These are phyloP conservation scores for Brachyhypopomus occidentalis DNA, from an alignment of 2,113 vertebrate species.

Conservation along the genomic window DNA sequence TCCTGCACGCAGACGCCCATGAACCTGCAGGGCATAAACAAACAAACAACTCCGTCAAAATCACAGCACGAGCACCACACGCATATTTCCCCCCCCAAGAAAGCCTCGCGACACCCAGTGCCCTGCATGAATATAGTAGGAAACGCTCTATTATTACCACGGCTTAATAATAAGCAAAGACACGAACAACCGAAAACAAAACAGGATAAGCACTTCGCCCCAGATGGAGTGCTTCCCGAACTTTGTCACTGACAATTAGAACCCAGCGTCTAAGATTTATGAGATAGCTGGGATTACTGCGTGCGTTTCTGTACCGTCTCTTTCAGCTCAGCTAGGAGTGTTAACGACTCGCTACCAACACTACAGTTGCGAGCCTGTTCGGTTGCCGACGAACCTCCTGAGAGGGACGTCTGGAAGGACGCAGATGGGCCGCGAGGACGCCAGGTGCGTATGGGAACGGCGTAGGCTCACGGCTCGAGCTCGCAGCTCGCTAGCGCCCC, in stretches of 20 bases:
- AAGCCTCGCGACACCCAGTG: no score
- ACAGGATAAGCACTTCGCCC: background rate
- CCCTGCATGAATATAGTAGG: no score
- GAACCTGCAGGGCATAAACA: slow-evolving; percentile 79
- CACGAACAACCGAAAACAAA: background rate
- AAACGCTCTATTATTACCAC: no score
- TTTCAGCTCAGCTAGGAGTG: background rate
- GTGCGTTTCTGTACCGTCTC: background rate
- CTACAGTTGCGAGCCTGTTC: no score
- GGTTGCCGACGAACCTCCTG: background rate
- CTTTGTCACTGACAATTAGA: slow-evolving; percentile 9
- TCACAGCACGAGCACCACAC: background rate
- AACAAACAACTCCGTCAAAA: background rate
- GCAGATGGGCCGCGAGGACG: background rate
- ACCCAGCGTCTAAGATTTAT: background rate
- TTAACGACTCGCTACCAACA: background rate
- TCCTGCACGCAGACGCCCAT: slow-evolving; percentile 98
- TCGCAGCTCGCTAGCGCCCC: background rate
- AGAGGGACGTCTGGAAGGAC: background rate
- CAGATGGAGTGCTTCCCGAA: slow-evolving; percentile 9
- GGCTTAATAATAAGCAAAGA: background rate
- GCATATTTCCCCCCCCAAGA: background rate
- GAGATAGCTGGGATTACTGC: background rate
- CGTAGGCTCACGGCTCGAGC: background rate
- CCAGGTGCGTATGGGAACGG: background rate